Evolutionary conservation across 2,113 vertebrate genomes (phyloP).

Genomic region (Notarius quadriscutis): DNA sequence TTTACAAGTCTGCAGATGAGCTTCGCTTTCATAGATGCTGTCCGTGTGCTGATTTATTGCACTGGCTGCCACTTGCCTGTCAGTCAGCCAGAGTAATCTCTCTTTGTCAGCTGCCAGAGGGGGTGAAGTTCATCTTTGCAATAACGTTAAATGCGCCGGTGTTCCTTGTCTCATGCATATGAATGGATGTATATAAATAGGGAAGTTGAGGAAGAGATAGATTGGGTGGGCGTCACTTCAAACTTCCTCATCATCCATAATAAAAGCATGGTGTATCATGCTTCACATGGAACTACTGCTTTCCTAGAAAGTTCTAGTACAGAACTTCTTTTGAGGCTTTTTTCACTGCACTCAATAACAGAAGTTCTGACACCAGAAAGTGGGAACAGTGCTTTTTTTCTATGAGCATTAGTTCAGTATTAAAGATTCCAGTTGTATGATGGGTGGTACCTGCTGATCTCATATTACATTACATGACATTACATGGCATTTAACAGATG

Average conservation of each 20-base stretch:
- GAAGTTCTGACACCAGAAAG: background rate
- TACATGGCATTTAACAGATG: too few species aligned
- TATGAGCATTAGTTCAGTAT: background rate
- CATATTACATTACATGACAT: too few species aligned
- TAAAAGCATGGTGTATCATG: slow-evolving; percentile 61
- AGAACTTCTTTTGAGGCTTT: background rate
- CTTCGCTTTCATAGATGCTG: slow-evolving; percentile 62
- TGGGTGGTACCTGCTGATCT: background rate
- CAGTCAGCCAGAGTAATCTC: slow-evolving; percentile 72
- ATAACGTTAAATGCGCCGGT: slow-evolving; percentile 74
- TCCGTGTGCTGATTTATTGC: slow-evolving; percentile 71
- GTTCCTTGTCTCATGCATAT: slow-evolving; percentile 77
- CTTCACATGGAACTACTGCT: slow-evolving; percentile 42
- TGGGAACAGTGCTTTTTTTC: background rate
- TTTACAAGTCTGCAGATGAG: slow-evolving; percentile 68
- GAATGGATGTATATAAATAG: slow-evolving; percentile 75
- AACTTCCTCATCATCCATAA: slow-evolving; percentile 69
- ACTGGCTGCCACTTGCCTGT: slow-evolving; percentile 70
- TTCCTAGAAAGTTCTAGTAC: slow-evolving; percentile 30
- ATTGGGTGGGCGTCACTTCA: slow-evolving; percentile 70
- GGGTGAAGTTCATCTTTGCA: slow-evolving; percentile 70
- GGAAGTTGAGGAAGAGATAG: slow-evolving; percentile 72
- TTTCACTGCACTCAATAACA: background rate
- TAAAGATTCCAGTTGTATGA: background rate
- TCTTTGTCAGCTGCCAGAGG: slow-evolving; percentile 73